Evolutionary conservation across 2,797 vertebrate genomes (phyloP).

Genomic region (Nannoperca australis): DNA sequence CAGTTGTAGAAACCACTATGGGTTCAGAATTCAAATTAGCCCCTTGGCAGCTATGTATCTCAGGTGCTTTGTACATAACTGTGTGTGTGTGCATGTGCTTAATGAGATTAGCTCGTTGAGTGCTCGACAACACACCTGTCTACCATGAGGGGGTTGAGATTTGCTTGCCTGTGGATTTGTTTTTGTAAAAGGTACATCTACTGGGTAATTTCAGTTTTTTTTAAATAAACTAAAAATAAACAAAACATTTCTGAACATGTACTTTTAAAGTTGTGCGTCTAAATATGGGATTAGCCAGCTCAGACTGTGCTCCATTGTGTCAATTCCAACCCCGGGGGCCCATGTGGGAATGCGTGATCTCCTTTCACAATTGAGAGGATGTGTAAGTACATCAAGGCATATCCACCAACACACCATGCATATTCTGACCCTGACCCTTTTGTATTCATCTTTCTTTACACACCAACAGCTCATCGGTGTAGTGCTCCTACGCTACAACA

Average conservation of each 20-base stretch:
- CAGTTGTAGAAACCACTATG: slow-evolving; percentile 51
- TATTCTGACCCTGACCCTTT: slow-evolving; percentile 20
- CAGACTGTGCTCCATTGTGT: background rate
- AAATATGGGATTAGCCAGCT: background rate
- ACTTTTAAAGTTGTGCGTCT: background rate
- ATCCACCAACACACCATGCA: slow-evolving; percentile 39
- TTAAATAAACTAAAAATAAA: slow-evolving; percentile 70
- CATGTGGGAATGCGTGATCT: slow-evolving; percentile 28
- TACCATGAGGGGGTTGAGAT: slow-evolving; percentile 53
- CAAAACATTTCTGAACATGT: background rate
- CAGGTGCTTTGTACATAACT: slow-evolving; percentile 62
- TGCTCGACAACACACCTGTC: slow-evolving; percentile 62
- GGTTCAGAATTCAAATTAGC: slow-evolving; percentile 54
- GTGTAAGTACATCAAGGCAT: slow-evolving; percentile 36
- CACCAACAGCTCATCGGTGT: slow-evolving; percentile 11
- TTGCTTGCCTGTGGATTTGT: slow-evolving; percentile 61
- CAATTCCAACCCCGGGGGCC: background rate
- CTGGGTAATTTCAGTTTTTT: slow-evolving; percentile 55
- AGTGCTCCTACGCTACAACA: slow-evolving; percentile 3
- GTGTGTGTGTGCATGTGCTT: slow-evolving; percentile 35
- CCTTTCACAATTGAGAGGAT: slow-evolving; percentile 22
- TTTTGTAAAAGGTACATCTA: slow-evolving; percentile 69
- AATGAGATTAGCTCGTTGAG: slow-evolving; percentile 62
- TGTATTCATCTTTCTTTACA: slow-evolving; percentile 26
- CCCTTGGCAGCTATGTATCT: slow-evolving; percentile 78